These are phyloP conservation scores for Callimico goeldii DNA, from an alignment of 2,797 vertebrate species.

Conservation along the genomic window DNA sequence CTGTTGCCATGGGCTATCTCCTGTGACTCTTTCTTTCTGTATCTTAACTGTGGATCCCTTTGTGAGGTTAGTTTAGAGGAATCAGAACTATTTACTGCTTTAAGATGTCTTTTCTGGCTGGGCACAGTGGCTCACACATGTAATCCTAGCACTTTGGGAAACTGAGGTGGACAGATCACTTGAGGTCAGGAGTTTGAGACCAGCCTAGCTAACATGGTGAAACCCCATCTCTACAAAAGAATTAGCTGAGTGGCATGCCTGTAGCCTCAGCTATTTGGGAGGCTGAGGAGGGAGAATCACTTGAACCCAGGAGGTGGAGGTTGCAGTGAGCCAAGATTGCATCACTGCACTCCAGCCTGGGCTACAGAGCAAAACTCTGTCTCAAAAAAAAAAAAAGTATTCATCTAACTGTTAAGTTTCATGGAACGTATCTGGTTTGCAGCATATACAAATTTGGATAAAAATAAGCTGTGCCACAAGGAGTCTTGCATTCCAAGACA, in stretches of 20 bases:
- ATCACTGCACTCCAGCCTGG: too few species aligned
- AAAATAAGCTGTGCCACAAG: not conserved
- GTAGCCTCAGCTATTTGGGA: not conserved
- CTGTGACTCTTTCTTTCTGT: not conserved
- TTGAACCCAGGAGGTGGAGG: too few species aligned
- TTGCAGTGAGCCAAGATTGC: too few species aligned
- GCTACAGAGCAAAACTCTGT: too few species aligned
- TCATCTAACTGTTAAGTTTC: not conserved
- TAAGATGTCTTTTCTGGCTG: not conserved
- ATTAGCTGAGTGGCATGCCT: too few species aligned
- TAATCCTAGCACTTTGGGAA: not conserved
- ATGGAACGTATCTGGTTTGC: not conserved
- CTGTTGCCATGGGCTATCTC: not conserved
- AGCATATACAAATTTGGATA: not conserved
- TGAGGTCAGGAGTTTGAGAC: not conserved
- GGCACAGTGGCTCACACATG: fast-evolving
- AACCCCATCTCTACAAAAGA: not conserved
- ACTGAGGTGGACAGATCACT: fast-evolving
- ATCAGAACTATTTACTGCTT: not conserved
- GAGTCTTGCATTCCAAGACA: not conserved
- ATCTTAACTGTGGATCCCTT: not conserved
- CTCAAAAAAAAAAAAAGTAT: too few species aligned
- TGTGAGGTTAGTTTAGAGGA: not conserved
- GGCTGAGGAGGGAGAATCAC: too few species aligned
- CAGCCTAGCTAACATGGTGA: not conserved